Evolutionary conservation across 2,888 invertebrate genomes (phyloP), one percentile per base, ranked within the genome.

Genomic region (Apantesis nais): DNA sequence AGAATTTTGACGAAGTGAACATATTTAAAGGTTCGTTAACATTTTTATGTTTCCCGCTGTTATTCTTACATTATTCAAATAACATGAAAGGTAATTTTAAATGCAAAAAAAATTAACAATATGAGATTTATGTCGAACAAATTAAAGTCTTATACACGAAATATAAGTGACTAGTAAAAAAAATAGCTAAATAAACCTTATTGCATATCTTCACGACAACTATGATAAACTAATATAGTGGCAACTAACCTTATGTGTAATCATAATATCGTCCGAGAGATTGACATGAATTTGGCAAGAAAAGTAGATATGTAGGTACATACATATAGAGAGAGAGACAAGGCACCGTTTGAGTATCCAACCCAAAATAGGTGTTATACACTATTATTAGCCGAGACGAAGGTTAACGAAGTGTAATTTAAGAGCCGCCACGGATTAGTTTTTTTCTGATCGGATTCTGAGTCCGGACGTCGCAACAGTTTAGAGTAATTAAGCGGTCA

Each of bases 271-370:
- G 72, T 82, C 68, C 74, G 73, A 78, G 78, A 76, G 67, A 72
- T 85, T 88, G 87, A 89, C 86, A 89, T 85, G 84, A 85, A 84
- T 84, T 86, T 90, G 93, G 93, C 93, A 93, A 93, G 93, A 92
- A 86, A 68, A 74, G 73, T 80, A 78, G 80, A 75, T 68, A 69
- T 60, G 41, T 65, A 19, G 74, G 72, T 92, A 61, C 60, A 31
- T n/a, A n/a, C n/a, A n/a, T n/a, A n/a, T 62, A 93, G 93, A 93
- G 93, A 93, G 93, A 90, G 93, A 93, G 93, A 90, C 88, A 73
- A 80, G 84, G 80, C 84, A 85, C 83, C 83, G 78, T 81, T 34
- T 75, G 74, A 74, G 71, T 79, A 76, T 83, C 76, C 81, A 83
- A 83, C 81, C 82, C 83, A 82, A 81, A 83, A 71, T 80, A 83